Evolutionary conservation across 2,113 vertebrate species (phyloP).

Genomic region (Anthoscopus minutus): DNA sequence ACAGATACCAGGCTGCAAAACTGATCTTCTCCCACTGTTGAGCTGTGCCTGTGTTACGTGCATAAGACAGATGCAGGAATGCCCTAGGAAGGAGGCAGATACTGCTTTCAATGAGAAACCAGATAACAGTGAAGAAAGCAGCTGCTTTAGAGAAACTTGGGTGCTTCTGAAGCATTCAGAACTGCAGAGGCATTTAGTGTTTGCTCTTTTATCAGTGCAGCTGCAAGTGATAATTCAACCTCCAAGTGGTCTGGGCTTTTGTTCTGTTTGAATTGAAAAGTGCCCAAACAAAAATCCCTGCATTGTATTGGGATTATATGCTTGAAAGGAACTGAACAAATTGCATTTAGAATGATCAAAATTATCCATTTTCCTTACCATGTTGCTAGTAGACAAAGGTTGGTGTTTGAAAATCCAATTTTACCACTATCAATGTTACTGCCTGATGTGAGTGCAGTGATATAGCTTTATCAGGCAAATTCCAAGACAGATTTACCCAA

Average conservation of each 20-base stretch:
- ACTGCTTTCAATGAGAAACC: constrained; percentile 25
- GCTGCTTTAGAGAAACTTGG: constrained; percentile 64
- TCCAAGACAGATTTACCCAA: constrained; percentile 24
- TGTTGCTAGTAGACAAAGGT: background rate
- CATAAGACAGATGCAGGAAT: constrained; percentile 66
- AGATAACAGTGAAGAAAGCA: constrained; percentile 62
- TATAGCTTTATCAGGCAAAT: constrained; percentile 14
- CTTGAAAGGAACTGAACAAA: constrained; percentile 62
- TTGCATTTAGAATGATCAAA: constrained; percentile 52
- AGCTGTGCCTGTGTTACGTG: constrained; percentile 57
- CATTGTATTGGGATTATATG: constrained; percentile 55
- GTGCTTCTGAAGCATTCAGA: constrained; percentile 54
- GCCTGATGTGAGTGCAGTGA: background rate
- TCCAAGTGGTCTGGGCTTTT: constrained; percentile 60
- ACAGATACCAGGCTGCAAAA: constrained; percentile 50
- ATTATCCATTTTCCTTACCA: constrained; percentile 31
- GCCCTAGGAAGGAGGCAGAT: constrained; percentile 51
- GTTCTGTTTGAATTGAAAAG: constrained; percentile 64
- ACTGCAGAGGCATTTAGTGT: constrained; percentile 58
- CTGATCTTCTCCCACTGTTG: constrained; percentile 29
- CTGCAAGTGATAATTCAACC: constrained; percentile 71
- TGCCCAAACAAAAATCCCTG: constrained; percentile 45
- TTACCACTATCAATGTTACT: background rate
- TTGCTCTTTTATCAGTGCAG: constrained; percentile 74
- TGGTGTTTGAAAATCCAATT: background rate